A percentile compares a stretch with the other conserved stretches of the same genome.
These are phyloP conservation scores for Leptinotarsa haldemani DNA, from an alignment of 2,888 invertebrate genomes.

Conservation along the genomic window DNA sequence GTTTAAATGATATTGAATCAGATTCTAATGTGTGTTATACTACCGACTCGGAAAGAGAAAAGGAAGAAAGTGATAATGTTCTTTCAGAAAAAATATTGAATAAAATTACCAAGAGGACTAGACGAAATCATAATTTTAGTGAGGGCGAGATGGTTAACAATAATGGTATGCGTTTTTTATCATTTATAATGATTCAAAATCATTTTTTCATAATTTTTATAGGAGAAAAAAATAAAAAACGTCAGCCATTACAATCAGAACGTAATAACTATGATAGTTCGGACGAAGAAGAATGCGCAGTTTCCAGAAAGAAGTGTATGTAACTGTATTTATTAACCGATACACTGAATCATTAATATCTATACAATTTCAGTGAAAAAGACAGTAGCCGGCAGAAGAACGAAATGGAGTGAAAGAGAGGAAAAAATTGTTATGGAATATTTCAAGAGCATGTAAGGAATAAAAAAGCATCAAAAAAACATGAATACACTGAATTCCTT, in stretches of 20 bases:
- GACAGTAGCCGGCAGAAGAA: too few relatives aligned
- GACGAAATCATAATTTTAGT: neutral
- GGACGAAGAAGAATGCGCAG: neutral
- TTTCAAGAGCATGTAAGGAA: constrained; percentile 9
- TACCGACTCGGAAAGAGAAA: neutral
- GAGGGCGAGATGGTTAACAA: too few relatives aligned
- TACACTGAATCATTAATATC: neutral
- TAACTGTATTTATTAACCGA: neutral
- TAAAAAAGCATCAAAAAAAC: constrained; percentile 13
- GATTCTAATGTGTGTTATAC: neutral
- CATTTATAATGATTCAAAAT: too few relatives aligned
- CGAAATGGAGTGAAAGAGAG: neutral
- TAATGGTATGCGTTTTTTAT: too few relatives aligned
- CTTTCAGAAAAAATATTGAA: constrained; percentile 8
- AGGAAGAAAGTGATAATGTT: neutral
- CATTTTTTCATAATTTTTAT: too few relatives aligned
- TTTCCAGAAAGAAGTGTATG: constrained; percentile 2
- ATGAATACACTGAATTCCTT: constrained; percentile 9
- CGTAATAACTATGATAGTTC: neutral
- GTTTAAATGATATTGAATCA: too few relatives aligned
- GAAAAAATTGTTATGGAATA: constrained; percentile 1
- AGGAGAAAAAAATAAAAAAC: too few relatives aligned
- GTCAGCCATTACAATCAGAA: neutral
- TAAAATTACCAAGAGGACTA: neutral
- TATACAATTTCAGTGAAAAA: constrained; percentile 11